Conservation (phyloP, 2,888 invertebrate species). For the Clistopyga incitator region DNA sequence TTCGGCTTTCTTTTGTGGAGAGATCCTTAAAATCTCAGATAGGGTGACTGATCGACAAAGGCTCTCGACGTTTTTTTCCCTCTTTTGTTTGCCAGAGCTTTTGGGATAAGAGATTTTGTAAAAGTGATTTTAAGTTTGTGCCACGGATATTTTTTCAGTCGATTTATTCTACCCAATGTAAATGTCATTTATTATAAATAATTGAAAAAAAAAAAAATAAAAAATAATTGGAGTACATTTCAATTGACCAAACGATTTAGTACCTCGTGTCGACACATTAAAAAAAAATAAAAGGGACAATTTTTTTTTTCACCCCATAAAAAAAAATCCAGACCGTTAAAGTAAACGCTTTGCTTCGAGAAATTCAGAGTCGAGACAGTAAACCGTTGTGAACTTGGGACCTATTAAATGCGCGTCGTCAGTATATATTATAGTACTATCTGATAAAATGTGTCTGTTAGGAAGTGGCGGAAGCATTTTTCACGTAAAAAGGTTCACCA, state of each 20-base stretch:
- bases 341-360: background rate
- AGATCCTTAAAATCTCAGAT: conserved; percentile 1
- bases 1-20: background rate
- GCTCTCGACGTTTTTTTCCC: background rate
- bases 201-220: background rate
- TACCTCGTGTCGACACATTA: too few relatives aligned
- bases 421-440: background rate
- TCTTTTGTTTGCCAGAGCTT: background rate
- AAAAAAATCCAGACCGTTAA: background rate
- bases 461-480: conserved; percentile 25
- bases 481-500: conserved; percentile 22
- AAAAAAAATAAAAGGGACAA: background rate
- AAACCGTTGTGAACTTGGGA: background rate
- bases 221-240: too few relatives aligned
- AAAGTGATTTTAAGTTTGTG: background rate
- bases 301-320: background rate
- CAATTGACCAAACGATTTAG: too few relatives aligned
- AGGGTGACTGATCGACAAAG: background rate
- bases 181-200: background rate
- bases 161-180: background rate
- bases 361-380: background rate
- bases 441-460: background rate
- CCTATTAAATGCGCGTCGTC: background rate
- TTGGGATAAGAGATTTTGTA: background rate
- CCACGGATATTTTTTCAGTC: background rate